These are phyloP conservation scores for Arnoldichthys spilopterus DNA, from an alignment of 2,797 vertebrate genomes.

Conservation along the genomic window DNA sequence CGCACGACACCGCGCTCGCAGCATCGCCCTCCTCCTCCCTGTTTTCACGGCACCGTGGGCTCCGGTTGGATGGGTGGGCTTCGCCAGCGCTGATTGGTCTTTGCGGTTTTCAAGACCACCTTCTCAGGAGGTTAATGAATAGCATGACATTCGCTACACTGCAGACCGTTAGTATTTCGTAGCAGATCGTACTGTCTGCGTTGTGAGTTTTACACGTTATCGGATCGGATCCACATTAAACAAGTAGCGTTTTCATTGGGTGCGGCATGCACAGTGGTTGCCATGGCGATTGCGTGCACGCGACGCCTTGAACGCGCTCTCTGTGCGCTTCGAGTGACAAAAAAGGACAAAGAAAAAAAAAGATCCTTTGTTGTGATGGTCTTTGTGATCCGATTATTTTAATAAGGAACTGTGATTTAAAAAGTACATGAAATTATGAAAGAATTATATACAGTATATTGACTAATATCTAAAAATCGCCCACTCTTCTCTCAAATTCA, in stretches of 20 bases:
- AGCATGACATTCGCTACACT: background rate
- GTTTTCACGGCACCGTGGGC: background rate
- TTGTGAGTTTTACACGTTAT: background rate
- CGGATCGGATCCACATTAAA: background rate
- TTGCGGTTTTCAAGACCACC: background rate
- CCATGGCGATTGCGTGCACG: background rate
- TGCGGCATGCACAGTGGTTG: background rate
- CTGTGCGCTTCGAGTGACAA: too few relatives aligned
- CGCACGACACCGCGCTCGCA: background rate
- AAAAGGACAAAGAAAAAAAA: too few relatives aligned
- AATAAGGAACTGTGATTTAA: too few relatives aligned
- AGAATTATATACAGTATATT: too few relatives aligned
- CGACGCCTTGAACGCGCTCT: too few relatives aligned
- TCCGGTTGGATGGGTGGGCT: slow-evolving; percentile 10
- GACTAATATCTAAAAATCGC: too few relatives aligned
- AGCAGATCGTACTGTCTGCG: background rate
- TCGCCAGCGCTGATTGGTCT: slow-evolving; percentile 33
- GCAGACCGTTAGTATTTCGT: background rate
- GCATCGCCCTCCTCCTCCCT: background rate
- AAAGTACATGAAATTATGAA: too few relatives aligned
- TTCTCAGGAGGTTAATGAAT: background rate
- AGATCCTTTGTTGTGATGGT: too few relatives aligned
- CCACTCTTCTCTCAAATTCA: too few relatives aligned
- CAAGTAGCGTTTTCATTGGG: background rate
- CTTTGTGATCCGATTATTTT: too few relatives aligned